These are phyloP conservation scores for Zootoca vivipara DNA, from an alignment of 2,113 vertebrate genomes.

Conservation along the genomic window DNA sequence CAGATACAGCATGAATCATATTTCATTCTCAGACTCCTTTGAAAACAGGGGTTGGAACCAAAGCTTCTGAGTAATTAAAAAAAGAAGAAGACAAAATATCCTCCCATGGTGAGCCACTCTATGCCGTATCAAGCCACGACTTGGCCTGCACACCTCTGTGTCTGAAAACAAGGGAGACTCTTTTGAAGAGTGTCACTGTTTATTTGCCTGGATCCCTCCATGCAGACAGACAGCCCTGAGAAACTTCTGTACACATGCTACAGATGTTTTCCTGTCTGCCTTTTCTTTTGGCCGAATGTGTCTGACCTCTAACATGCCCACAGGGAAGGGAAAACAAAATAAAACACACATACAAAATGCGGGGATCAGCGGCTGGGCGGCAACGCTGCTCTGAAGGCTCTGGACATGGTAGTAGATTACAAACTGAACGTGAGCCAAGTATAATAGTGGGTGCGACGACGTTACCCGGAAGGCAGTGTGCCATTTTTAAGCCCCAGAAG, in stretches of 20 bases:
- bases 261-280: not conserved
- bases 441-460: not conserved
- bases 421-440: not conserved
- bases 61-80: slow-evolving; percentile 75
- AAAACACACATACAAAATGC: slow-evolving; percentile 15
- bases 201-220: slow-evolving; percentile 56
- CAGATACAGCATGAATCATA: slow-evolving; percentile 79
- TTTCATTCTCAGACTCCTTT: slow-evolving; percentile 74
- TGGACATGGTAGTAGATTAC: not conserved
- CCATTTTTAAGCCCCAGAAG: not conserved
- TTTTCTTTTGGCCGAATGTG: slow-evolving; percentile 51
- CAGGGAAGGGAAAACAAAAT: slow-evolving; percentile 27
- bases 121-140: slow-evolving; percentile 67
- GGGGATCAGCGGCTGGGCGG: not conserved
- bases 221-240: slow-evolving; percentile 49
- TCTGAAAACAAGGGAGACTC: slow-evolving; percentile 51
- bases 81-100: slow-evolving; percentile 23
- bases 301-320: slow-evolving; percentile 62
- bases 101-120: slow-evolving; percentile 73
- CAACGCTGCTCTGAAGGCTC: not conserved
- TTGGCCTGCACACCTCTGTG: slow-evolving; percentile 64
- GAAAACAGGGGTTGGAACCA: slow-evolving; percentile 61
- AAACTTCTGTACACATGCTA: not conserved
- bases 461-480: not conserved
- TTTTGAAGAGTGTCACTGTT: slow-evolving; percentile 47